These are phyloP conservation scores for Meloidogyne chitwoodi DNA, from an alignment of 1,140 invertebrate species.

Conservation along the genomic window DNA sequence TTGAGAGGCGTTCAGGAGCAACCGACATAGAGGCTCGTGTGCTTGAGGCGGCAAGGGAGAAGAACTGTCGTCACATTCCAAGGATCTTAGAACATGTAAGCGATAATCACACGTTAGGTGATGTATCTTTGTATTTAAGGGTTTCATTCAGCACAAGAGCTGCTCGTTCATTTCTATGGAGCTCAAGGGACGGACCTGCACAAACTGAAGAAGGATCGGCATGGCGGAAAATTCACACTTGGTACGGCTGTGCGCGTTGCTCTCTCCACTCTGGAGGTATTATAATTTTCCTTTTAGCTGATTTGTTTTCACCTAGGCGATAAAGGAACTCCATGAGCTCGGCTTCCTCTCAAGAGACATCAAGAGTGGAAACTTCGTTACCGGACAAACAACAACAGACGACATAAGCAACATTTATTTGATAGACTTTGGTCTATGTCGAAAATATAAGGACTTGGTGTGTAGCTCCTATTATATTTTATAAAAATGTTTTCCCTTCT, in stretches of 20 bases:
- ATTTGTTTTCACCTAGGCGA: conserved; percentile 24
- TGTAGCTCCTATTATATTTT: neutral
- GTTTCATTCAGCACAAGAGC: conserved; percentile 1
- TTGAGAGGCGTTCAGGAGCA: neutral
- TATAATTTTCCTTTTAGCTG: neutral
- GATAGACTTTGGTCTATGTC: conserved; percentile 93
- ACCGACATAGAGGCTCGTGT: neutral
- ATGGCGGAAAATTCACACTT: conserved; percentile 35
- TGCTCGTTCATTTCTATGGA: conserved; percentile 45
- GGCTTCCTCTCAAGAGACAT: conserved; percentile 43
- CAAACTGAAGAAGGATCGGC: conserved; percentile 40
- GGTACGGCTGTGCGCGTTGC: conserved; percentile 41
- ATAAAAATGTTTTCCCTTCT: conserved; percentile 71
- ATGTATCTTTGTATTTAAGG: neutral
- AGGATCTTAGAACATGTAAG: neutral
- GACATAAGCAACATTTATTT: conserved; percentile 61
- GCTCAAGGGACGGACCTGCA: conserved; percentile 46
- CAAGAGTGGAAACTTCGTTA: conserved; percentile 48
- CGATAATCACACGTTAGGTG: neutral
- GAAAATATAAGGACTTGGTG: conserved; percentile 73
- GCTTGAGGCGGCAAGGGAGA: neutral
- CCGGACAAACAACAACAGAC: conserved; percentile 24
- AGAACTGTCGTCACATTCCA: neutral
- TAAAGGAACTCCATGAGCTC: conserved; percentile 41
- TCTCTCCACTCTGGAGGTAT: conserved; percentile 37